phyloP scores from a whole-genome alignment of 2,797 vertebrate genomes.

The Botia kubotai region DNA sequence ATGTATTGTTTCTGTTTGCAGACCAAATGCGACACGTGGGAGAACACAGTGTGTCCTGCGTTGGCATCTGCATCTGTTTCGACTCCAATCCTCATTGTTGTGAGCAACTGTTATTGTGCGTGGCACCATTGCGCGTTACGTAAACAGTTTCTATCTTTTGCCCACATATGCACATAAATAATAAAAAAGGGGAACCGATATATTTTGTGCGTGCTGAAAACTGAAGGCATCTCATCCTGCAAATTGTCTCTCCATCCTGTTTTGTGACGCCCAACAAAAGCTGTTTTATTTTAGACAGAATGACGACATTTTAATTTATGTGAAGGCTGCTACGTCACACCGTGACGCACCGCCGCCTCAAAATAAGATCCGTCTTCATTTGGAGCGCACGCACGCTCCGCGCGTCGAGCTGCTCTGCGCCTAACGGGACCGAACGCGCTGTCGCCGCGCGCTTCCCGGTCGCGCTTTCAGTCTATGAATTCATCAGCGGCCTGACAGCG shows the following conservation, averaged over 20 bases:
- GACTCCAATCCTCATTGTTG: not conserved
- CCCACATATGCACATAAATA: constrained; percentile 14
- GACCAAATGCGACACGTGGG: constrained; percentile 37
- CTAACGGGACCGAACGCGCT: not conserved
- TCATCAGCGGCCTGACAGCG: constrained; percentile 51
- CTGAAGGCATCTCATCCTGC: not conserved
- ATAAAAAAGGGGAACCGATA: not conserved
- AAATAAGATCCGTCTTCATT: constrained; percentile 52
- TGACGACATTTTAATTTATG: constrained; percentile 26
- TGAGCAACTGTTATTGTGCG: constrained; percentile 3
- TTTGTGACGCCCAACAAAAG: constrained; percentile 22
- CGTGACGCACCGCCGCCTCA: constrained; percentile 14
- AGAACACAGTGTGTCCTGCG: constrained; percentile 12
- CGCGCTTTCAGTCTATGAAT: constrained; percentile 47
- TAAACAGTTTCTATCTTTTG: constrained; percentile 10
- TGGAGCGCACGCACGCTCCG: not conserved
- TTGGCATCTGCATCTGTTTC: too few relatives aligned
- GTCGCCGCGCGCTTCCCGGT: not conserved
- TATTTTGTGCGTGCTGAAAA: not conserved
- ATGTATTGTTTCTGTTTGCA: constrained; percentile 43
- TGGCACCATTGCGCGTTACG: constrained; percentile 18
- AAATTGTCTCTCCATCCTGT: constrained; percentile 11
- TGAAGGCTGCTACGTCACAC: constrained; percentile 31
- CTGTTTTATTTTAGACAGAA: constrained; percentile 11
- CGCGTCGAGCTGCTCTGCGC: constrained; percentile 14